These are phyloP conservation scores for Passer montanus DNA, from an alignment of 2,113 vertebrate genomes.

Conservation along the genomic window DNA sequence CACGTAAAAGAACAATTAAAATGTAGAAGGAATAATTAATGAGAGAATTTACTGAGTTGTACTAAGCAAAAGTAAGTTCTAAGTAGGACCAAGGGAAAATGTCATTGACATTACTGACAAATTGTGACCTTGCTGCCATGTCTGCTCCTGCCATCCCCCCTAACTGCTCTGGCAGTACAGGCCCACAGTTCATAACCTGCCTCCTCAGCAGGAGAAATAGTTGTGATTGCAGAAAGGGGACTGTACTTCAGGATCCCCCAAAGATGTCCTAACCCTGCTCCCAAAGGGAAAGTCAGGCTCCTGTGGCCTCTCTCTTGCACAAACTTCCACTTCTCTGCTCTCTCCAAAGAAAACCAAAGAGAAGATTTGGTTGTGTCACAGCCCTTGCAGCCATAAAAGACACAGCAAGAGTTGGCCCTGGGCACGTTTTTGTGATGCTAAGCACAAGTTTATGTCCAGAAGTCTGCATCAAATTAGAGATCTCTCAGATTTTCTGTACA, in stretches of 20 bases:
- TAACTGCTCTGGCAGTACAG: not conserved
- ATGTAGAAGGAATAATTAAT: not conserved
- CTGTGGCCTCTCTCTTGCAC: not conserved
- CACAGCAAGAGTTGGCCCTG: not conserved
- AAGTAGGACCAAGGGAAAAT: not conserved
- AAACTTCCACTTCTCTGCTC: not conserved
- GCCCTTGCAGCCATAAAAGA: not conserved
- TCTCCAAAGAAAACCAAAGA: not conserved
- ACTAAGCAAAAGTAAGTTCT: not conserved
- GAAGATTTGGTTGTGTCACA: not conserved
- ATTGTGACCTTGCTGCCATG: not conserved
- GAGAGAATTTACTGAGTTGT: not conserved
- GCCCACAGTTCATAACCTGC: not conserved
- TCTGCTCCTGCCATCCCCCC: not conserved
- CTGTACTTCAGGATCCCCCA: not conserved
- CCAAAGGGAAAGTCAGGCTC: not conserved
- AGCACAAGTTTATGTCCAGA: not conserved
- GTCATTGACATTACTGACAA: not conserved
- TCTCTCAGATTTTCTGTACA: not conserved
- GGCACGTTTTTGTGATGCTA: not conserved
- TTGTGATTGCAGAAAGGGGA: not conserved
- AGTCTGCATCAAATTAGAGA: conserved; percentile 23
- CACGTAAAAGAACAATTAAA: not conserved
- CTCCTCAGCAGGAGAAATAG: not conserved
- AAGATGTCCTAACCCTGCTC: not conserved